Evolutionary conservation across 1,140 invertebrate species (phyloP).

Genomic region (Bombus confusus): DNA sequence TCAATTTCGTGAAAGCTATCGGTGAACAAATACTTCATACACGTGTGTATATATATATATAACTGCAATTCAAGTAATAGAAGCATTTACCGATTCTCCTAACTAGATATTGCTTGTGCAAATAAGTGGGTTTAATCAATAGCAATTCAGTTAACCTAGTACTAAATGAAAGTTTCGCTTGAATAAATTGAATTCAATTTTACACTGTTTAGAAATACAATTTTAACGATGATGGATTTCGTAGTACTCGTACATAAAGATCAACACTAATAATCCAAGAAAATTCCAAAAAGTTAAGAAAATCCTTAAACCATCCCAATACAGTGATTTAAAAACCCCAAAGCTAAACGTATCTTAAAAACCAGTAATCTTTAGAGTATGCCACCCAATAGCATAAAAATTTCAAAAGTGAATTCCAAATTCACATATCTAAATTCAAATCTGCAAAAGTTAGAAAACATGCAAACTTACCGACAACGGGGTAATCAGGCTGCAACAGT

Average conservation of each 20-base stretch:
- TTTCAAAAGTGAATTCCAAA: neutral
- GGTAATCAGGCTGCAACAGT: constrained; percentile 94
- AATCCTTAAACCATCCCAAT: no score
- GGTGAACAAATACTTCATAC: no score
- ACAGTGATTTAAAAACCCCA: no score
- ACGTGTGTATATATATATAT: neutral
- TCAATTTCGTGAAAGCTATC: neutral
- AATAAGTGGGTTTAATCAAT: neutral
- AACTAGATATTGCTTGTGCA: neutral
- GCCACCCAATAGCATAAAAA: neutral
- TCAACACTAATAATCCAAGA: no score
- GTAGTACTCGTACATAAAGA: no score
- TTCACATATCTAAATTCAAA: neutral
- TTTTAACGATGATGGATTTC: neutral
- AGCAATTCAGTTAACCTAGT: neutral
- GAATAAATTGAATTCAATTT: no score
- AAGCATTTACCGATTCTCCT: neutral
- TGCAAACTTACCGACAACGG: constrained; percentile 86
- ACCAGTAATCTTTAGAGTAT: neutral
- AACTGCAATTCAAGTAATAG: neutral
- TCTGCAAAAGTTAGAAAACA: neutral
- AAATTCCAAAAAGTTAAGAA: no score
- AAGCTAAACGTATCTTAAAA: no score
- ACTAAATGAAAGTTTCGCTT: neutral
- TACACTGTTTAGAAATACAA: neutral